These are phyloP conservation scores for Triplophysa yarkandensis DNA, from an alignment of 2,797 vertebrate genomes.

Conservation along the genomic window DNA sequence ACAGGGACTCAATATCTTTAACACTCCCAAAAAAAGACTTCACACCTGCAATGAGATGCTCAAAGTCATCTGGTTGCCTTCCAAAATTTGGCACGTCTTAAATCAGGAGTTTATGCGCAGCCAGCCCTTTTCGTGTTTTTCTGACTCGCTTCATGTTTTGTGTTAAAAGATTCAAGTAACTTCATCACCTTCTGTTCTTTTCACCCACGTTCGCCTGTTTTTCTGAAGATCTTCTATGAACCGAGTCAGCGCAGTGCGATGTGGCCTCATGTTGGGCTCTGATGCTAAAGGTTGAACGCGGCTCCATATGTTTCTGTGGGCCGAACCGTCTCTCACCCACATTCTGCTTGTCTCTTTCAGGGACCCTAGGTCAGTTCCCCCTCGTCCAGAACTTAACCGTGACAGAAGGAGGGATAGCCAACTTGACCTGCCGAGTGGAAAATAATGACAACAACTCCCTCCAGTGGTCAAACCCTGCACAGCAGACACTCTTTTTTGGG, in stretches of 20 bases:
- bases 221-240: background rate
- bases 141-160: background rate
- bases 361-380: conserved; percentile 91
- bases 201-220: background rate
- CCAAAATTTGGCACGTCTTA: conserved; percentile 2
- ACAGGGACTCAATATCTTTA: background rate
- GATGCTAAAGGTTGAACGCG: conserved; percentile 21
- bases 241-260: background rate
- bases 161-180: conserved; percentile 6
- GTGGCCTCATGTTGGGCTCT: background rate
- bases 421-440: conserved; percentile 98
- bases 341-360: conserved; percentile 62
- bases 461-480: conserved; percentile 99
- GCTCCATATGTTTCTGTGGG: conserved; percentile 30
- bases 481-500: conserved; percentile 98
- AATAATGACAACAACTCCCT: conserved; percentile 99
- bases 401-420: conserved; percentile 91
- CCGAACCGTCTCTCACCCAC: conserved; percentile 13
- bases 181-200: conserved; percentile 10
- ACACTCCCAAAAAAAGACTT: background rate
- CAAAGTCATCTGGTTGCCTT: conserved; percentile 8
- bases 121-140: background rate
- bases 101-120: conserved; percentile 7
- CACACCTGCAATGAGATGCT: background rate
- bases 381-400: conserved; percentile 95